Percentiles rank a stretch among this genome's conserved stretches.
phyloP scores from a whole-genome alignment of 2,797 vertebrate genomes.

The Typhlichthys eigenmanni region DNA sequence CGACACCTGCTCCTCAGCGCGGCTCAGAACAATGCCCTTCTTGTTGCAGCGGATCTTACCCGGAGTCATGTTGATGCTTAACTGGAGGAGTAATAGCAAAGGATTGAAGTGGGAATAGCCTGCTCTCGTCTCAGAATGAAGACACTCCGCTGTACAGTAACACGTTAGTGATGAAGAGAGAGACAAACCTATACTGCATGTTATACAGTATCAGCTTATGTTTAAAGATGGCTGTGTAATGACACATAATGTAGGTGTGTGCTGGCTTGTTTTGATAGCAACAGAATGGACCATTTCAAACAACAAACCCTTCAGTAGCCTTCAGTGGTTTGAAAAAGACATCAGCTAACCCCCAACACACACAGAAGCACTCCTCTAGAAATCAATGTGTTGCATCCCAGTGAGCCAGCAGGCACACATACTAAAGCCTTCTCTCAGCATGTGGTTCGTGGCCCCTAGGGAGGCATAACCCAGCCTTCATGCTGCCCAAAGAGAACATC shows the following conservation, averaged over 20 bases:
- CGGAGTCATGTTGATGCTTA: slow-evolving; percentile 73
- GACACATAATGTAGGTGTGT: neutral
- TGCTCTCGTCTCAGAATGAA: neutral
- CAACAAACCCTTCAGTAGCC: neutral
- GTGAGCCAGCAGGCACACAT: slow-evolving; percentile 1
- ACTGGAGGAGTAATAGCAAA: slow-evolving; percentile 59
- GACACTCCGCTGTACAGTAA: neutral
- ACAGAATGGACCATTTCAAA: neutral
- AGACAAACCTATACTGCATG: neutral
- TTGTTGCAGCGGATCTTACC: slow-evolving; percentile 84
- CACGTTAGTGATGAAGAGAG: neutral
- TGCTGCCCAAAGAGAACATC: neutral
- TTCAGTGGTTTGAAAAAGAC: slow-evolving; percentile 18
- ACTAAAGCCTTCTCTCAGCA: neutral
- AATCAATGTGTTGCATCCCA: slow-evolving; percentile 32
- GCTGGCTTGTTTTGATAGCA: neutral
- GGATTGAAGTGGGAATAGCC: neutral
- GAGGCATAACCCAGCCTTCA: neutral
- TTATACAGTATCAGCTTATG: too few relatives aligned
- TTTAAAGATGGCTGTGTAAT: neutral
- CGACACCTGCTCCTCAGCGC: slow-evolving; percentile 50
- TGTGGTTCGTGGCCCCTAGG: neutral
- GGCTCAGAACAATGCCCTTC: slow-evolving; percentile 72
- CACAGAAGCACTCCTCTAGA: neutral
- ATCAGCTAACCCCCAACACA: slow-evolving; percentile 9